Percentiles rank a stretch among this genome's conserved stretches.
Conservation (phyloP, 2,797 vertebrate genomes). For the Spinibarbus caldwelli region DNA sequence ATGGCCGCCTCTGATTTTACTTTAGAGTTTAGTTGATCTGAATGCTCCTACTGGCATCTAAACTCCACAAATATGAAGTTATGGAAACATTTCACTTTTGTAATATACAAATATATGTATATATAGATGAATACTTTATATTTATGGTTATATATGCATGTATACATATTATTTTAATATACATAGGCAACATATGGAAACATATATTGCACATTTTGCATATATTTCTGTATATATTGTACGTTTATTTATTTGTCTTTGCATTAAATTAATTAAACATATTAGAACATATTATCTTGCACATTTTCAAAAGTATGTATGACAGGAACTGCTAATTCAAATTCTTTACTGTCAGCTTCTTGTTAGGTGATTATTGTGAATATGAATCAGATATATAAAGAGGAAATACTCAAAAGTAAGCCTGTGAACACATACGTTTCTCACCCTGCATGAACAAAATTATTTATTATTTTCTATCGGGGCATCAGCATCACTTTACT, state of each 20-base stretch:
- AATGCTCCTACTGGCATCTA: not conserved
- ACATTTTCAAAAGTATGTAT: not conserved
- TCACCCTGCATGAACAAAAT: not conserved
- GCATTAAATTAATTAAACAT: not conserved
- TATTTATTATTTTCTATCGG: not conserved
- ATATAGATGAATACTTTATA: not conserved
- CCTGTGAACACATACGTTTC: not conserved
- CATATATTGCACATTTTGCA: not conserved
- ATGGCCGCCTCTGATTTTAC: conserved; percentile 75
- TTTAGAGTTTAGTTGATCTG: conserved; percentile 26
- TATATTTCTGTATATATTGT: not conserved
- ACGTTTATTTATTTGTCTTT: not conserved
- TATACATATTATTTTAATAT: not conserved
- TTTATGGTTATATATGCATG: not conserved
- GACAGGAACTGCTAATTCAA: not conserved
- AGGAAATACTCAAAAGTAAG: not conserved
- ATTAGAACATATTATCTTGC: not conserved
- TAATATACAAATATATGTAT: not conserved
- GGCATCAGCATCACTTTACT: not conserved
- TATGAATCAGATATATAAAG: not conserved
- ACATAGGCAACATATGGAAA: not conserved
- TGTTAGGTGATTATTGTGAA: not conserved
- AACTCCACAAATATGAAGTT: not conserved
- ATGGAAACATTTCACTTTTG: not conserved
- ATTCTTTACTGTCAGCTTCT: not conserved